These are phyloP conservation scores for Limanda limanda DNA, from an alignment of 2,113 vertebrate genomes.

Conservation along the genomic window DNA sequence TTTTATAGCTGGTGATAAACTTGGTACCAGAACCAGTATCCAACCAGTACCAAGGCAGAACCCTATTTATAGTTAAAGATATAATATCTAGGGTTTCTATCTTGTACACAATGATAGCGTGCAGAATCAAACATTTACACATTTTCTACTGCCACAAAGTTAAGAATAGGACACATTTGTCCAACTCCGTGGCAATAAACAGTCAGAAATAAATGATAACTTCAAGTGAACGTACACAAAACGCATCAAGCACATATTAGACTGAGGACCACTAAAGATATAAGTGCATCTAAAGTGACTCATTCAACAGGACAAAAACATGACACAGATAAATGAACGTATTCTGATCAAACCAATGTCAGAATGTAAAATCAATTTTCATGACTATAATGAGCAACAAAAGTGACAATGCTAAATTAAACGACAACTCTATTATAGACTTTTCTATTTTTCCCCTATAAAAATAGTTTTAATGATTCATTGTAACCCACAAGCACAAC, in stretches of 20 bases:
- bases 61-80: slow-evolving; percentile 4
- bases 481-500: slow-evolving; percentile 43
- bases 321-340: neutral
- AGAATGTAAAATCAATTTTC: slow-evolving; percentile 8
- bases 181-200: slow-evolving; percentile 17
- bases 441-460: neutral
- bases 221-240: slow-evolving; percentile 24
- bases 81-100: slow-evolving; percentile 19
- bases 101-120: slow-evolving; percentile 45
- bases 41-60: slow-evolving; percentile 22
- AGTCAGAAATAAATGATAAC: slow-evolving; percentile 11
- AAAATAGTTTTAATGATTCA: slow-evolving; percentile 52
- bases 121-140: slow-evolving; percentile 48
- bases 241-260: slow-evolving; percentile 29
- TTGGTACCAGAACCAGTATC: slow-evolving; percentile 26
- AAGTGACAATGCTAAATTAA: slow-evolving; percentile 15
- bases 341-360: neutral
- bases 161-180: slow-evolving; percentile 7
- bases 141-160: slow-evolving; percentile 29
- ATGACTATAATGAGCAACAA: neutral
- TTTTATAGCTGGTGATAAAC: slow-evolving; percentile 44
- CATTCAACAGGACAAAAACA: slow-evolving; percentile 10
- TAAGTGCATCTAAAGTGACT: slow-evolving; percentile 40
- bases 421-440: neutral
- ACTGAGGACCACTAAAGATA: slow-evolving; percentile 14